Evolutionary conservation across 2,888 invertebrate genomes (phyloP).

Genomic region (Blastobasis adustella): DNA sequence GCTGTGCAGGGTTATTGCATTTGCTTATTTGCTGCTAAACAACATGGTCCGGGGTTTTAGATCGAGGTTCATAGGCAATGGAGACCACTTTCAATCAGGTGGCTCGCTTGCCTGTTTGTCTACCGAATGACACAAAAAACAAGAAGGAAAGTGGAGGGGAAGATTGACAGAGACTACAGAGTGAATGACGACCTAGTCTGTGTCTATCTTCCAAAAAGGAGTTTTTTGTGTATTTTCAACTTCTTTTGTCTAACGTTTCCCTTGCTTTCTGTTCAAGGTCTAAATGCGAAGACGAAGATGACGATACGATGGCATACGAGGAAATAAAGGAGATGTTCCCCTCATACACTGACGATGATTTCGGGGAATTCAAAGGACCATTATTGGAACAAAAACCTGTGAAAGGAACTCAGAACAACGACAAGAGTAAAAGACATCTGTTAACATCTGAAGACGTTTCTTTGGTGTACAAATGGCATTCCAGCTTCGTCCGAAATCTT

Average conservation of each 20-base stretch:
- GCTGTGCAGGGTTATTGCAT: too few species aligned
- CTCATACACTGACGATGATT: slow-evolving; percentile 79
- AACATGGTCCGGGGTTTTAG: too few species aligned
- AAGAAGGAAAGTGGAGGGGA: too few species aligned
- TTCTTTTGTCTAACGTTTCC: not conserved
- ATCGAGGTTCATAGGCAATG: too few species aligned
- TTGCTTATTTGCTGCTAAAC: too few species aligned
- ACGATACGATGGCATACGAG: slow-evolving; percentile 77
- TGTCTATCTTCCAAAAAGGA: too few species aligned
- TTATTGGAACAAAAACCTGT: slow-evolving; percentile 65
- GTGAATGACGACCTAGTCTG: too few species aligned
- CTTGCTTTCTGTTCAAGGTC: slow-evolving; percentile 51
- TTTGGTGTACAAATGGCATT: slow-evolving; percentile 77
- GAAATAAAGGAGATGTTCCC: slow-evolving; percentile 84
- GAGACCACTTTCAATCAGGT: too few species aligned
- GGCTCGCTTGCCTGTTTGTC: too few species aligned
- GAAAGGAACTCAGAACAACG: slow-evolving; percentile 29
- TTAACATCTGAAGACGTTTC: slow-evolving; percentile 73
- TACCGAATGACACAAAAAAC: too few species aligned
- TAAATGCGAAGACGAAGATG: slow-evolving; percentile 79
- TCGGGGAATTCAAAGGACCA: slow-evolving; percentile 77
- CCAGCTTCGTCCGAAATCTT: slow-evolving; percentile 71
- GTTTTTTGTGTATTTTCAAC: too few species aligned
- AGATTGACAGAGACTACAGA: too few species aligned
- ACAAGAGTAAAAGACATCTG: slow-evolving; percentile 36